Evolutionary conservation across 2,888 invertebrate species (phyloP), one percentile per base, ranked within the genome.

Genomic region (Erpobdella octoculata): DNA sequence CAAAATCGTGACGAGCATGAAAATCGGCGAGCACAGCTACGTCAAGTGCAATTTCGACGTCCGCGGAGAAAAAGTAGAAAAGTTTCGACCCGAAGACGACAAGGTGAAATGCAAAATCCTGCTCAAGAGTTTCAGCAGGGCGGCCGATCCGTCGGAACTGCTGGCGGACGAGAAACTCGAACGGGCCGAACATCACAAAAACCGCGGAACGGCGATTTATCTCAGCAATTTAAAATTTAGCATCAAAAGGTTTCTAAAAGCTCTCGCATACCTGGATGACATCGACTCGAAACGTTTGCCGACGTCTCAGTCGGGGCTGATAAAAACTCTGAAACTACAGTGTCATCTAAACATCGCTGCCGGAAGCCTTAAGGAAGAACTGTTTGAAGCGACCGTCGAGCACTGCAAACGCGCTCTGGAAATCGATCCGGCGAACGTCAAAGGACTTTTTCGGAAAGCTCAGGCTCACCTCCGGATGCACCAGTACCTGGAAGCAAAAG

Each of bases 401-500:
- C 86, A 88, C 68, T 91, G 93, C 33, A 87, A 88, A 38, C 88
- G 88, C 77, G 93, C 90, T 0, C 83, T 97, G 4, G 87, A 87
- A 70, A 78, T 90, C 0, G 90, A 91, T 78, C 83, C 88, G 0
- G 85, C 85, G 36, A 93, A 90, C 81, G 90, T 91, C 12, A 96
- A 96, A 83, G 95, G 90, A 0, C 84, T 91, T 36, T 96, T 92
- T 83, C 87, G 96, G 77, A 86, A 90, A 76, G 93, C 92, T 0
- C 89, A 90, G 79, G 85, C 76, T 4, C 64, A 68, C 25, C 15
- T 48, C 15, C 72, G 73, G 33, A 71, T 76, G 15, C 68, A 75
- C 58, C 41, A 76, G 12, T 76, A 73, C 61, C 61, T 68, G 0
- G 58, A 69, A 41, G 76, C 77, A 12, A 70, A 41, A 48, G 58